Evolutionary conservation across 2,888 invertebrate genomes (phyloP), one percentile per base, ranked within the genome.

Genomic region (Caenorhabditis zanzibari): DNA sequence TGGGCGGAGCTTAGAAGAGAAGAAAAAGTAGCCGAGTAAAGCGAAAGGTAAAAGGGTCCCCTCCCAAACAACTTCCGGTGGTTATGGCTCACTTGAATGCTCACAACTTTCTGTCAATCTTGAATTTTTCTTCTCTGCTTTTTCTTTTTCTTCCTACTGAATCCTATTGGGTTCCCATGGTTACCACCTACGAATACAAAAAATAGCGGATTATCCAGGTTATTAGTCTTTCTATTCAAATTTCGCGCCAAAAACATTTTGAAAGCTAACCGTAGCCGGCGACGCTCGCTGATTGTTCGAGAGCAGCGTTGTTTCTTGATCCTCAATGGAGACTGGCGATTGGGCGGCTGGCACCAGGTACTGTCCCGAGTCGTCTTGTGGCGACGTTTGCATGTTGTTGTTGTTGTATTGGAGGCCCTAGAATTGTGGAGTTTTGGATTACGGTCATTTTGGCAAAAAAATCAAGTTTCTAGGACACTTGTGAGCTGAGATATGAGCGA

Each of bases 231-330:
- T n/a, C n/a, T n/a, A n/a, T n/a, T n/a, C n/a, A n/a, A n/a, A n/a
- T n/a, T n/a, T n/a, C n/a, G n/a, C n/a, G n/a, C n/a, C n/a, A n/a
- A n/a, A n/a, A n/a, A n/a, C n/a, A n/a, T n/a, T n/a, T n/a, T n/a
- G n/a, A n/a, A n/a, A n/a, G n/a, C n/a, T 56, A 83, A 90, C 90
- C 76, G 90, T 90, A 26, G 89, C 90, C 3, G 89, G 89, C 10
- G 88, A 86, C 0, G 90, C 88, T 52, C 90, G 81, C 4, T 88
- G 83, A 24, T 85, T 83, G 41, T 90, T 68, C 24, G 88, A 38
- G 81, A 81, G 16, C 86, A 49, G 26, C 64, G 66, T n/a, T 49
- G 71, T 28, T 49, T 68, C 68, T 14, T 28, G 38, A 44, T 90
- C 89, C 44, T 89, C 88, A 41, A 72, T 84, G 26, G 88, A 87